Conservation (phyloP, 2,797 vertebrate genomes). For the Pseudochirops corinnae region DNA sequence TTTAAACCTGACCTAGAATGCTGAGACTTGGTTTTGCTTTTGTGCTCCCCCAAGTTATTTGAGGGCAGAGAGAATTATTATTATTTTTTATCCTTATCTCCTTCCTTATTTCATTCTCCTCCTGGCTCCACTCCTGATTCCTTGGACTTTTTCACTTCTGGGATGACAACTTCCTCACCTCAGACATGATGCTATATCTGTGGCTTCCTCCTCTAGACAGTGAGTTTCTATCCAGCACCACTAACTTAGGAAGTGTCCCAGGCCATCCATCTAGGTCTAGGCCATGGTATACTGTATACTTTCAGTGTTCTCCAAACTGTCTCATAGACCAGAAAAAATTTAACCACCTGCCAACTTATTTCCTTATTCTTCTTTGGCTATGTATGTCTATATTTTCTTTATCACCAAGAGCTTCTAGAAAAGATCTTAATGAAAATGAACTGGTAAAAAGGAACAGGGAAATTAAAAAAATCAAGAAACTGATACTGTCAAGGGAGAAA, state of each 20-base stretch:
- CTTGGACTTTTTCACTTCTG: neutral
- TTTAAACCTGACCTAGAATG: neutral
- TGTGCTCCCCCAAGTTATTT: neutral
- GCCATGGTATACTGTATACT: neutral
- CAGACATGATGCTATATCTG: neutral
- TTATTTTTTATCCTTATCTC: neutral
- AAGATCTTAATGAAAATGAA: neutral
- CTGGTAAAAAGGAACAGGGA: conserved; percentile 40
- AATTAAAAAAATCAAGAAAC: conserved; percentile 12
- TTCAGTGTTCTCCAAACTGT: neutral
- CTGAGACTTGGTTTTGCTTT: neutral
- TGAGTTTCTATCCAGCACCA: neutral
- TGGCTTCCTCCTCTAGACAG: neutral
- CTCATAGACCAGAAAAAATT: conserved; percentile 56
- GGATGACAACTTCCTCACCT: neutral
- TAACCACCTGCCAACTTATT: conserved; percentile 39
- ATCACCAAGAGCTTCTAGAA: conserved; percentile 19
- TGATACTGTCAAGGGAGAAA: conserved; percentile 25
- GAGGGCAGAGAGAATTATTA: neutral
- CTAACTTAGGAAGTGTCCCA: neutral
- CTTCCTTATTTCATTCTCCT: neutral
- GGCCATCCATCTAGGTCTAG: conserved; percentile 47
- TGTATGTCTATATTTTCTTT: conserved; percentile 31
- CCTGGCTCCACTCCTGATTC: neutral
- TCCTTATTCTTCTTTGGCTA: conserved; percentile 31